These are phyloP conservation scores for Musca domestica DNA, from an alignment of 1,140 invertebrate species.

Conservation along the genomic window DNA sequence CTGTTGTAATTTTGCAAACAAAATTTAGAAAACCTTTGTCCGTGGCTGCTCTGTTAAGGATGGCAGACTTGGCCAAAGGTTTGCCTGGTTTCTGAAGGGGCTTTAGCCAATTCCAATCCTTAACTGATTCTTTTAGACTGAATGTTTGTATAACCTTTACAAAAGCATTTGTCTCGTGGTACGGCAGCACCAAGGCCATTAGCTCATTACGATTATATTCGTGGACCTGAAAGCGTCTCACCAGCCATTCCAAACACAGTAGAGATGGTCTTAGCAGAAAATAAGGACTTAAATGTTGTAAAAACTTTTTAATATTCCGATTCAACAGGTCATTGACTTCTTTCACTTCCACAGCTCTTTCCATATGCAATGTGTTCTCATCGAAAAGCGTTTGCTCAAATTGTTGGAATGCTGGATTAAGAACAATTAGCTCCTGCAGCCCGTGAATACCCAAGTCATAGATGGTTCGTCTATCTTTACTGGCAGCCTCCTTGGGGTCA, in stretches of 20 bases:
- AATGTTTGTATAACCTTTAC: slow-evolving; percentile 77
- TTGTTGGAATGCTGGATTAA: slow-evolving; percentile 69
- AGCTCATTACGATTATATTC: slow-evolving; percentile 81
- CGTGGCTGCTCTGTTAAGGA: slow-evolving; percentile 70
- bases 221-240: slow-evolving; percentile 84
- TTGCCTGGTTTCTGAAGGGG: slow-evolving; percentile 71
- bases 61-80: slow-evolving; percentile 66
- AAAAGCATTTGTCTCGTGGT: slow-evolving; percentile 89
- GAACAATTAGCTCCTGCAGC: slow-evolving; percentile 72
- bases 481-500: slow-evolving; percentile 82
- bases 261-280: slow-evolving; percentile 80
- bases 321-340: slow-evolving; percentile 77
- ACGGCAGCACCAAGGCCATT: slow-evolving; percentile 79
- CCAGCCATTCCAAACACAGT: slow-evolving; percentile 90
- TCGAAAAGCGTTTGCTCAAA: slow-evolving; percentile 79
- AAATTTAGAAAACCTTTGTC: slow-evolving; percentile 72
- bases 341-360: slow-evolving; percentile 73
- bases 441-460: slow-evolving; percentile 83
- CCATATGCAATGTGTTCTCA: slow-evolving; percentile 68
- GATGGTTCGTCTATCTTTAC: slow-evolving; percentile 77
- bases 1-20: slow-evolving; percentile 67
- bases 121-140: slow-evolving; percentile 60
- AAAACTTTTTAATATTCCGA: slow-evolving; percentile 74
- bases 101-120: slow-evolving; percentile 77
- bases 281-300: slow-evolving; percentile 81